Evolutionary conservation across 2,113 vertebrate species (phyloP).

Genomic region (Phocoena phocoena): DNA sequence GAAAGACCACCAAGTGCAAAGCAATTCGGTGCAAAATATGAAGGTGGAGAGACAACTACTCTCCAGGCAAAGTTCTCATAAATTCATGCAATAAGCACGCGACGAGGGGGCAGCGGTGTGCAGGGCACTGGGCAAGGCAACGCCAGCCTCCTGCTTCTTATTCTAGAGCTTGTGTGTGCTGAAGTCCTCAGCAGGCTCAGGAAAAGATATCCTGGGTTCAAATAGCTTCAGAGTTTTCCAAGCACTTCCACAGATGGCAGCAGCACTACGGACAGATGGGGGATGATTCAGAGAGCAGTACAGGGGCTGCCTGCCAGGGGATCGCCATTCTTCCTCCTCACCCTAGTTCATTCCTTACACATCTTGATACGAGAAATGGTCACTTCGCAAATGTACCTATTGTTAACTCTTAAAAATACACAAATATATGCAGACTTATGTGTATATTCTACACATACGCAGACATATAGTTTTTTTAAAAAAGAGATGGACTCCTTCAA

Average conservation of each 20-base stretch:
- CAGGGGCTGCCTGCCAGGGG: not conserved
- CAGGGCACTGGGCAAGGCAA: too few relatives aligned
- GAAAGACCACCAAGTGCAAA: not conserved
- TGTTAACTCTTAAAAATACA: not conserved
- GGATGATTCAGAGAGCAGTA: not conserved
- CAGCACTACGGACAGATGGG: not conserved
- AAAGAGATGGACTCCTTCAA: not conserved
- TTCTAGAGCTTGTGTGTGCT: accelerated
- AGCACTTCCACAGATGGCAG: not conserved
- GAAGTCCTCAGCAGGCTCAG: accelerated
- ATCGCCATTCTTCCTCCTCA: not conserved
- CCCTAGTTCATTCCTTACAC: not conserved
- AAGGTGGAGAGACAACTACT: not conserved
- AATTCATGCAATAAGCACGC: accelerated
- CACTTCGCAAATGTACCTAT: not conserved
- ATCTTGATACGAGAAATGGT: not conserved
- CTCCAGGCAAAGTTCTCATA: not conserved
- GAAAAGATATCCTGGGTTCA: not conserved
- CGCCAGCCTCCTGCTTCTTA: not conserved
- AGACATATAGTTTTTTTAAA: not conserved
- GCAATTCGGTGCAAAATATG: too few relatives aligned
- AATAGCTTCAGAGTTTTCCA: not conserved
- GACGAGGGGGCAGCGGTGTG: accelerated
- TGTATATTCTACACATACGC: not conserved
- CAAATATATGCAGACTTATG: not conserved